A percentile compares a stretch with the other conserved stretches of the same genome.
Evolutionary conservation across 2,797 vertebrate species (phyloP).

Genomic region (Tachyglossus aculeatus): DNA sequence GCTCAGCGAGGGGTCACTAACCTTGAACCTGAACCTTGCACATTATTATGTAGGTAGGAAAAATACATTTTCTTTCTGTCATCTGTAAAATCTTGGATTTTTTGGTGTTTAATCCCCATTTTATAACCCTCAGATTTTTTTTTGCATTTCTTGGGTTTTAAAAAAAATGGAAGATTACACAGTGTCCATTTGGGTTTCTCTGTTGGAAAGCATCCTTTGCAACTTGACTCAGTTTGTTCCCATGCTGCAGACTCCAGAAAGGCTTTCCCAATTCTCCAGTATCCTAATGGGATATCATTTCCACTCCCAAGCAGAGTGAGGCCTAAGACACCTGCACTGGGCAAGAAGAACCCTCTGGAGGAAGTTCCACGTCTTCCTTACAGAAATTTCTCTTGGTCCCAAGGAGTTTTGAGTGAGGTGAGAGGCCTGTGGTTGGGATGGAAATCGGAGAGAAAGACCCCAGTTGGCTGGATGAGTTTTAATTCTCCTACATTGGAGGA

Average conservation of each 20-base stretch:
- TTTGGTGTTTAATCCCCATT: slow-evolving; percentile 67
- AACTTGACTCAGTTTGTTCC: slow-evolving; percentile 32
- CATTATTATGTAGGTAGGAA: slow-evolving; percentile 98
- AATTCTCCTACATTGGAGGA: neutral
- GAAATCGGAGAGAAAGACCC: neutral
- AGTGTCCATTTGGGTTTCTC: slow-evolving; percentile 21
- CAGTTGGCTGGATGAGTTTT: neutral
- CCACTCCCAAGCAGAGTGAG: neutral
- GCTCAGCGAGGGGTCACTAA: slow-evolving; percentile 94
- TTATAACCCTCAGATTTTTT: slow-evolving; percentile 69
- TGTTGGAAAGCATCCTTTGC: slow-evolving; percentile 28
- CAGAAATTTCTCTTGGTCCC: neutral
- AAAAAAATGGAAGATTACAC: slow-evolving; percentile 33
- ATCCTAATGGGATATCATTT: neutral
- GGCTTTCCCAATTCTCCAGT: neutral
- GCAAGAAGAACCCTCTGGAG: neutral
- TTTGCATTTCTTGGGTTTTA: slow-evolving; percentile 57
- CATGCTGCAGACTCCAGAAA: slow-evolving; percentile 65
- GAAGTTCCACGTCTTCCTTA: accelerated
- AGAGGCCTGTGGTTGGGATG: neutral
- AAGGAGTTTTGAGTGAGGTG: neutral
- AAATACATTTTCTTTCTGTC: slow-evolving; percentile 86
- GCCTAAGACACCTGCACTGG: neutral
- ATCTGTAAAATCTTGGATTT: slow-evolving; percentile 69
- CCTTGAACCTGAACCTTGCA: slow-evolving; percentile 89